phyloP scores from a whole-genome alignment of 2,113 vertebrate species.

The Ancistrus triradiatus region DNA sequence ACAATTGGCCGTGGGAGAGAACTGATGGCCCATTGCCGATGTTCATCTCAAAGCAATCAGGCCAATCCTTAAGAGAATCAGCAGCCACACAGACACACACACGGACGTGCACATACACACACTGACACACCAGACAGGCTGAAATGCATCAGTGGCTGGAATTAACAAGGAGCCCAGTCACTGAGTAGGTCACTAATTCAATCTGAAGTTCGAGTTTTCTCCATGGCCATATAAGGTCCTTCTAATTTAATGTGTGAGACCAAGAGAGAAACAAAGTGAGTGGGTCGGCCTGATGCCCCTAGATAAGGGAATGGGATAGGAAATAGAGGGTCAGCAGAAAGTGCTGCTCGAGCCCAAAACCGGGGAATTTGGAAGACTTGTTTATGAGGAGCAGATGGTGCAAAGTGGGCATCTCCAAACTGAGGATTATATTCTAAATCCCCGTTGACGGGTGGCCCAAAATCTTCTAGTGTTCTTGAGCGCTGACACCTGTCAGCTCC shows the following conservation, averaged over 20 bases:
- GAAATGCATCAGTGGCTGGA: constrained; percentile 65
- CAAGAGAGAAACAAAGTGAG: background rate
- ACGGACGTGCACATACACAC: background rate
- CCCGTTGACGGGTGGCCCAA: too few relatives aligned
- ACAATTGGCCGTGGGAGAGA: background rate
- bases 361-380: background rate
- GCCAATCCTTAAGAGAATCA: constrained; percentile 15
- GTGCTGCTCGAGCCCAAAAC: background rate
- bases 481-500: background rate
- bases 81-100: constrained; percentile 26
- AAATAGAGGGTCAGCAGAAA: background rate
- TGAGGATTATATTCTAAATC: background rate
- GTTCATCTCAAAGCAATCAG: constrained; percentile 30
- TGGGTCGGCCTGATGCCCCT: background rate
- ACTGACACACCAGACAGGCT: constrained; percentile 43
- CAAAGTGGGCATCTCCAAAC: background rate
- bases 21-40: constrained; percentile 20
- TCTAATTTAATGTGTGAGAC: constrained; percentile 31
- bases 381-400: background rate
- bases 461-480: too few relatives aligned
- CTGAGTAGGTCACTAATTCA: constrained; percentile 54
- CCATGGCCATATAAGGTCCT: constrained; percentile 53
- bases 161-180: constrained; percentile 63
- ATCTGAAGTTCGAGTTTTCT: constrained; percentile 40
- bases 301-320: background rate